Conservation (phyloP, 2,797 vertebrate species). For the Strix occidentalis region DNA sequence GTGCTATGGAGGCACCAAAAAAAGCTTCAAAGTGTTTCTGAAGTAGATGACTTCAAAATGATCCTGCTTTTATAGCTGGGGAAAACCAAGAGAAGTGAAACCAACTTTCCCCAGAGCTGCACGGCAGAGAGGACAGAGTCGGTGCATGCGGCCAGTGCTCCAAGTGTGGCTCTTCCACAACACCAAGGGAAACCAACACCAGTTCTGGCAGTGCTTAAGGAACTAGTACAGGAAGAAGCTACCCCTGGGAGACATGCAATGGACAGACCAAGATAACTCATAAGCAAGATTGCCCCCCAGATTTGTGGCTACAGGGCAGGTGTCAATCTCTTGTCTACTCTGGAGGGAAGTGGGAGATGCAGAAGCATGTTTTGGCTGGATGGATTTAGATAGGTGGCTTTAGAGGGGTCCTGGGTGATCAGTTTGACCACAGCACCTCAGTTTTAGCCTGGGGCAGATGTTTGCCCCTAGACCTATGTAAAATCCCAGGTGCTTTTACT, state of each 20-base stretch:
- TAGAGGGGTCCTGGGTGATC: neutral
- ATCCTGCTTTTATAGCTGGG: neutral
- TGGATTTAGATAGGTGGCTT: neutral
- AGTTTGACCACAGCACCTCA: rapidly evolving
- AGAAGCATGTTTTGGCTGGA: neutral
- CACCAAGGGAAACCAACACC: neutral
- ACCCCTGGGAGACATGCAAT: rapidly evolving
- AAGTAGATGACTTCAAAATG: neutral
- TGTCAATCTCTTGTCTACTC: neutral
- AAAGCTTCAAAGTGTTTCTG: neutral
- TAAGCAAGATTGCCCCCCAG: rapidly evolving
- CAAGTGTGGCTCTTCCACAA: rapidly evolving
- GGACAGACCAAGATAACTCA: neutral
- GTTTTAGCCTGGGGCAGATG: neutral
- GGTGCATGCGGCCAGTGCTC: rapidly evolving
- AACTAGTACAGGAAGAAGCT: neutral
- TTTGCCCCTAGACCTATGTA: neutral
- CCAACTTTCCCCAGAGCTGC: neutral
- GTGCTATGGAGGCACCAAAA: neutral
- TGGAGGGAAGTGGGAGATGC: neutral
- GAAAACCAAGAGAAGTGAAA: neutral
- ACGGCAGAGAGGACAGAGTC: rapidly evolving
- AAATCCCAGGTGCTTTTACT: neutral
- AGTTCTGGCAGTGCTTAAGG: no score
- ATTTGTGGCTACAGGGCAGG: neutral